Evolutionary conservation across 2,113 vertebrate genomes (phyloP), one percentile per base, ranked within the genome.

Genomic region (Verasper variegatus): DNA sequence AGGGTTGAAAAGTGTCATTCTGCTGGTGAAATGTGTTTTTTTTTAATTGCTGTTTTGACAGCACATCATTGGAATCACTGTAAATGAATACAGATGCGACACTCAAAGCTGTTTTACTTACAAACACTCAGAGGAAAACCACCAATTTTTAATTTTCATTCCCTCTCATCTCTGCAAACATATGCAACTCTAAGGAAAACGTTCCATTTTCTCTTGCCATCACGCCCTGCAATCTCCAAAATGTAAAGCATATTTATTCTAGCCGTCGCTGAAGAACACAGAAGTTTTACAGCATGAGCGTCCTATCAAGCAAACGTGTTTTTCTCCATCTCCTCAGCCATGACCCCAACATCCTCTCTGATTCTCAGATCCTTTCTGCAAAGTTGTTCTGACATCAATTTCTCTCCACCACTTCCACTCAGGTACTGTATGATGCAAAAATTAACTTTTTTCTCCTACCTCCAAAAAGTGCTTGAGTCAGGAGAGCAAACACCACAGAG

Each of bases 401-500:
- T 27, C 1, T 54, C 68, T 77, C 55, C 64, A 45, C 52, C 35
- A 65, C 61, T 64, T 84, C 74, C 66, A n/a, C 52, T 68, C 47
- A 37, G 68, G n/a, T 4, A 31, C 31, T 31, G 31, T 49, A 12
- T 52, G 40, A 68, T 83, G 55, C 40, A 63, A 45, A 23, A 23
- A 17, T 27, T 8, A 27, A 58, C 47, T 47, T 14, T 1, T 23
- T 37, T 72, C 76, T 74, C 94, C 88, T 94, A 95, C 95, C 94
- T 93, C 64, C 85, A 59, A 90, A 76, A 37, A 95, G 86, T 2
- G 83, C 73, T 75, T 69, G 92, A 83, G 83, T 88, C 81, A 95
- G 89, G 67, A 95, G 77, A 89, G 91, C 85, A 21, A 91, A 85
- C 55, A 94, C 64, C 84, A 92, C 88, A 73, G 90, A 89, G 68